Base-by-base conservation (phyloP, 2,888 invertebrate genomes). In the Limnephilus lunatus region DNA sequence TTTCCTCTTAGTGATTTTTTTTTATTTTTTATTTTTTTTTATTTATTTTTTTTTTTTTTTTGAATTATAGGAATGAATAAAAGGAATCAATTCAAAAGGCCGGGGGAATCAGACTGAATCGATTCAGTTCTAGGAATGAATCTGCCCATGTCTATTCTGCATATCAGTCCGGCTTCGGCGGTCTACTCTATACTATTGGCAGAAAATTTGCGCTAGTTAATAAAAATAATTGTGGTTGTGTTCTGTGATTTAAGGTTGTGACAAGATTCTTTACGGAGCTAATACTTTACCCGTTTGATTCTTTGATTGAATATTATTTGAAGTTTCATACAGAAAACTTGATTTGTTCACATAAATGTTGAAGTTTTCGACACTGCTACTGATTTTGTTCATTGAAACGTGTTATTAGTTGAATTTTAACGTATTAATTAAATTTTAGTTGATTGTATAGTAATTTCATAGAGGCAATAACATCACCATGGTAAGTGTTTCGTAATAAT, bases 211-310 rank as follows among this genome's bases (percentile, higher is more conserved):
- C 83, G 83, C 32, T 35, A 25, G 3, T 83, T 35, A 83, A n/a
- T 68, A 68, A 25, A 35, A 83, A 83, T 7, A n/a, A 7, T 83
- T 19, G 35, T 25, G 35, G 83, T 35, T 83, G 19, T 9, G 35
- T 83, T 12, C 83, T 39, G 83, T 83, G 83, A 83, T 83, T 83
- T 35, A n/a, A 39, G 19, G 83, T 83, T 83, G 83, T 83, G 83
- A n/a, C 35, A 83, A 35, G 0, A 25, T 35, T 83, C 11, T n/a
- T n/a, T 35, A 83, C 1, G 25, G 7, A 32, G 83, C 83, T 25
- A 83, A 35, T 11, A 25, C 83, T 35, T 83, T 25, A 15, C 11
- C 32, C 83, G 31, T 25, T 31, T 19, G 25, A 83, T 83, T 19
- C 12, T 15, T 83, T 1, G 83, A 11, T 7, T 35, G 32, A 82